Evolutionary conservation across 2,888 invertebrate species (phyloP).

Genomic region (Apodemia hepburni): DNA sequence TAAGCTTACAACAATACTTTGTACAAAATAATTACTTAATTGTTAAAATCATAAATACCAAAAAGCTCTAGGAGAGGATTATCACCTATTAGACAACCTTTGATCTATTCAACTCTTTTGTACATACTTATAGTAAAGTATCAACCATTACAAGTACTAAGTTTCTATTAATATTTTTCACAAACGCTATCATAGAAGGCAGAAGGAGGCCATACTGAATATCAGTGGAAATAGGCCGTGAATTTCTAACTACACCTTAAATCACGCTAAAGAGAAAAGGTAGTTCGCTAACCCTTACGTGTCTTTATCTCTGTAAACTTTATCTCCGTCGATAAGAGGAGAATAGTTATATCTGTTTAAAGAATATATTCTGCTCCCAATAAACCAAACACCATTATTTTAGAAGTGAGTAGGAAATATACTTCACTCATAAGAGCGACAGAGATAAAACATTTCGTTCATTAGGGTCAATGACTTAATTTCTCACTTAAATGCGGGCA

Average conservation of each 20-base stretch:
- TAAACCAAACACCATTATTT: too few species aligned
- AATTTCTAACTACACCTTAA: slow-evolving; percentile 12
- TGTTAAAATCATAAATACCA: slow-evolving; percentile 24
- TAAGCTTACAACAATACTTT: slow-evolving; percentile 58
- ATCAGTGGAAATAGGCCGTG: slow-evolving; percentile 54
- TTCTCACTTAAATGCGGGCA: not conserved
- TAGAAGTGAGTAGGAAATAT: not conserved
- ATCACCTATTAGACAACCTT: slow-evolving; percentile 27
- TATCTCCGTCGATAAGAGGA: too few species aligned
- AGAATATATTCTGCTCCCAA: too few species aligned
- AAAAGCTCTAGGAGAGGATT: slow-evolving; percentile 28
- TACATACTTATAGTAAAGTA: slow-evolving; percentile 59
- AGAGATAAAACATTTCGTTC: not conserved
- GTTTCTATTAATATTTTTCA: slow-evolving; percentile 36
- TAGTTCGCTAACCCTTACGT: too few species aligned
- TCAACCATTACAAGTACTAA: slow-evolving; percentile 33
- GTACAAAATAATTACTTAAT: slow-evolving; percentile 55
- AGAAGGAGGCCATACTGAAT: slow-evolving; percentile 55
- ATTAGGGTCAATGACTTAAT: not conserved
- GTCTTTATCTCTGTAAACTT: not conserved
- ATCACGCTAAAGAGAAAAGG: not conserved
- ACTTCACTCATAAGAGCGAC: not conserved
- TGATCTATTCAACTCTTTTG: slow-evolving; percentile 39
- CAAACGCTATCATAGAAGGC: slow-evolving; percentile 49
- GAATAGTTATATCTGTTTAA: too few species aligned